phyloP scores from a whole-genome alignment of 2,888 invertebrate genomes.

The Odontocerum albicorne region DNA sequence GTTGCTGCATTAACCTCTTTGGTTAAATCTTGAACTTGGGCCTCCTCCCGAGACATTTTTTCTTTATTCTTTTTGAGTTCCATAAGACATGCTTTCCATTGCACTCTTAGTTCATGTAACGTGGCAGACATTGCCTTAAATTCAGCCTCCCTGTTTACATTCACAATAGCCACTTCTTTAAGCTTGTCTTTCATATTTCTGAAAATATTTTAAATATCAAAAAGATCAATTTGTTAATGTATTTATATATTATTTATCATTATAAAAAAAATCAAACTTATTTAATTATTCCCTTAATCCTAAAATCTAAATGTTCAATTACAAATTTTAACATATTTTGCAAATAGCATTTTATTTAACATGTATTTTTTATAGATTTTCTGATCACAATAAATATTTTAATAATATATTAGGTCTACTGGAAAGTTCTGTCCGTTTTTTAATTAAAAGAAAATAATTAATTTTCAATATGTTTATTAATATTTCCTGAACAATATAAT shows the following conservation, averaged over 20 bases:
- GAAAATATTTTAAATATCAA: conserved; percentile 28
- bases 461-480: too few species aligned
- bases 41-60: conserved; percentile 43
- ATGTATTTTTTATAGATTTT: too few species aligned
- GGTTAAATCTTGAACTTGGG: conserved; percentile 43
- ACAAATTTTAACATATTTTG: too few species aligned
- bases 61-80: conserved; percentile 42
- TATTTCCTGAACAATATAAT: too few species aligned
- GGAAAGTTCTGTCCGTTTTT: too few species aligned
- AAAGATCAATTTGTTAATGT: too few species aligned
- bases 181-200: conserved; percentile 45
- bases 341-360: too few species aligned
- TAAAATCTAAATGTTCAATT: too few species aligned
- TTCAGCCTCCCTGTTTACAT: conserved; percentile 47
- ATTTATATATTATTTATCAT: too few species aligned
- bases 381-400: too few species aligned
- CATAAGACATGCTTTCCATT: conserved; percentile 39
- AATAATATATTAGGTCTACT: too few species aligned
- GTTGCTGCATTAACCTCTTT: conserved; percentile 28
- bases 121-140: conserved; percentile 42
- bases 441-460: too few species aligned
- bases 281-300: not conserved
- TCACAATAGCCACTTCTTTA: conserved; percentile 44
- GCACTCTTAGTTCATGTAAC: conserved; percentile 43
- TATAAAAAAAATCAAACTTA: not conserved